Percentiles rank a stretch among this genome's conserved stretches.
These are phyloP conservation scores for Rhingia rostrata DNA, from an alignment of 2,888 invertebrate species.

Conservation along the genomic window DNA sequence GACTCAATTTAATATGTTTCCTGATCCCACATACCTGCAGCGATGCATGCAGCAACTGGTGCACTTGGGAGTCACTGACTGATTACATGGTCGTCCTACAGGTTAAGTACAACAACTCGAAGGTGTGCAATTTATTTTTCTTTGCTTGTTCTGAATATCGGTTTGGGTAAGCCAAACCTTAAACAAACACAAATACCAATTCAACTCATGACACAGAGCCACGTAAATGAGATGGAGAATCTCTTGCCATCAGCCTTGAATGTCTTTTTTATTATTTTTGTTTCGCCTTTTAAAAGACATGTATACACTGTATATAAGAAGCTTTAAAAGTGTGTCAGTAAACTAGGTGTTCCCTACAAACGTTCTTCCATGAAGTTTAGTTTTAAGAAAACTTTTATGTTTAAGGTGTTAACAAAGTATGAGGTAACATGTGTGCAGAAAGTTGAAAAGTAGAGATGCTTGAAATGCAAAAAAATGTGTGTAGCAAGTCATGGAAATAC, in stretches of 20 bases:
- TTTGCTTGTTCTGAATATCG: slow-evolving; percentile 74
- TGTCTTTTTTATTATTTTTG: slow-evolving; percentile 26
- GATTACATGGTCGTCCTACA: slow-evolving; percentile 53
- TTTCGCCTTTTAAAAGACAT: slow-evolving; percentile 28
- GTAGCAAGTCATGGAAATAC: background rate
- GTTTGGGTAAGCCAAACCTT: slow-evolving; percentile 71
- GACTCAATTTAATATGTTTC: slow-evolving; percentile 90
- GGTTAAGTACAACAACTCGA: slow-evolving; percentile 68
- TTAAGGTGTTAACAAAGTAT: background rate
- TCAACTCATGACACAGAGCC: slow-evolving; percentile 48
- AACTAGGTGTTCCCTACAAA: slow-evolving; percentile 67
- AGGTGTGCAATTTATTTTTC: slow-evolving; percentile 79
- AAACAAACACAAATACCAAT: slow-evolving; percentile 40
- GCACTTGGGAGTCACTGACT: slow-evolving; percentile 83
- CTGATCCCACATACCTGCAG: slow-evolving; percentile 90
- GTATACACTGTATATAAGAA: slow-evolving; percentile 65
- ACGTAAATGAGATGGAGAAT: slow-evolving; percentile 41
- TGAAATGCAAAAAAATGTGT: background rate
- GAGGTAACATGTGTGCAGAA: slow-evolving; percentile 16
- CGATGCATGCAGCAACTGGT: slow-evolving; percentile 83
- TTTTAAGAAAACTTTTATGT: slow-evolving; percentile 9
- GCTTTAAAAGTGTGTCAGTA: slow-evolving; percentile 74
- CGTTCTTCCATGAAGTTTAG: slow-evolving; percentile 67
- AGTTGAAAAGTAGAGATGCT: background rate
- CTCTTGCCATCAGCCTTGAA: slow-evolving; percentile 66